Percentiles rank a stretch among this genome's conserved stretches.
Conservation (phyloP, 2,113 vertebrate species). For the Bubo bubo region DNA sequence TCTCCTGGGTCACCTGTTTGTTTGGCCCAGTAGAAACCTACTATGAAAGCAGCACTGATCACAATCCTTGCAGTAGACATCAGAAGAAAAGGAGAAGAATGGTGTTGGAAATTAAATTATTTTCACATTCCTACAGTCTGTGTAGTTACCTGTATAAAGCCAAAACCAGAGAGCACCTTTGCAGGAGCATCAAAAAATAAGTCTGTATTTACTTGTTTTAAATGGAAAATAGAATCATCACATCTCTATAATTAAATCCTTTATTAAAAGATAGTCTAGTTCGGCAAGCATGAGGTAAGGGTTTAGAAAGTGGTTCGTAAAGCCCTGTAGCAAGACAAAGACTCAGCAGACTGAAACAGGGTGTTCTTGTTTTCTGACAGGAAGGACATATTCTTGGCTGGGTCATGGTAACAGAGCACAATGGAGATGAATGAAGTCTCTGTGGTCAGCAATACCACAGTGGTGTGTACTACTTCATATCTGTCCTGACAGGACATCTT, state of each 20-base stretch:
- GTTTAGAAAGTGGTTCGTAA: not conserved
- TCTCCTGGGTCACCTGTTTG: not conserved
- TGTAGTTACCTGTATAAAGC: not conserved
- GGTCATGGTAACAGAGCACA: not conserved
- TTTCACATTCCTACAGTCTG: not conserved
- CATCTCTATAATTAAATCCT: not conserved
- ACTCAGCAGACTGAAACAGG: not conserved
- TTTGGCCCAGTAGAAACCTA: not conserved
- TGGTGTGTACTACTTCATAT: not conserved
- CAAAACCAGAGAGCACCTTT: not conserved
- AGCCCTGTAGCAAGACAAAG: not conserved
- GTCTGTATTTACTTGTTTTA: not conserved
- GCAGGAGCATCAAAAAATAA: not conserved
- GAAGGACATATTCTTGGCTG: not conserved
- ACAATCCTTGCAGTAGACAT: not conserved
- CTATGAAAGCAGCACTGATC: not conserved
- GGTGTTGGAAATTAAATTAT: not conserved
- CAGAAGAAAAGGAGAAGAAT: not conserved
- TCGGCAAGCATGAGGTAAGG: not conserved
- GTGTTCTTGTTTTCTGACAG: not conserved
- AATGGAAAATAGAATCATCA: not conserved
- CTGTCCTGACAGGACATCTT: not conserved
- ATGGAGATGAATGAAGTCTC: not conserved
- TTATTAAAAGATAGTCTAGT: not conserved
- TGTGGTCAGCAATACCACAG: not conserved